Evolutionary conservation across 2,113 vertebrate species (phyloP).

Genomic region (Cynopterus brachyotis): DNA sequence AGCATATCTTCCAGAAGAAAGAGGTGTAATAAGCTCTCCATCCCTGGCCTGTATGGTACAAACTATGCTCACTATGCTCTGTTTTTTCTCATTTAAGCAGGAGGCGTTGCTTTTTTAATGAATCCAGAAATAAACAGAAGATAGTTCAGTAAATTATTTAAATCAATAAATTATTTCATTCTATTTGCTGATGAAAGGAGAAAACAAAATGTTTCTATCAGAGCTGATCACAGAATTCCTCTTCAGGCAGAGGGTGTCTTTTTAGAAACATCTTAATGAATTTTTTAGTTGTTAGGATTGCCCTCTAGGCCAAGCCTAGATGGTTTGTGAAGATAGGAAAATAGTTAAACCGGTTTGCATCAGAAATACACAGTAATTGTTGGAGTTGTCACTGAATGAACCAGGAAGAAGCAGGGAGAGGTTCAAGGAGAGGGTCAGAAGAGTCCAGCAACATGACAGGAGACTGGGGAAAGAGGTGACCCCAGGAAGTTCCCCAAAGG

Average conservation of each 20-base stretch:
- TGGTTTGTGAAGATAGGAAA: background rate
- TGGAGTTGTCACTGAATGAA: background rate
- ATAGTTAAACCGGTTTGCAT: background rate
- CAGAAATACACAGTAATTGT: background rate
- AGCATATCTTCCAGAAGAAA: background rate
- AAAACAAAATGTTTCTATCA: background rate
- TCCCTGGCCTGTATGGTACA: background rate
- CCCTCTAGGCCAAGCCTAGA: background rate
- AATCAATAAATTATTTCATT: background rate
- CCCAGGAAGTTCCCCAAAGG: background rate
- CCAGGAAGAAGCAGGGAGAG: background rate
- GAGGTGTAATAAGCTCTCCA: background rate
- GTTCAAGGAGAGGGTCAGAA: background rate
- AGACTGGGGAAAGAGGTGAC: background rate
- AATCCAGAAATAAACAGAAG: conserved; percentile 20
- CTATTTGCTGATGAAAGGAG: background rate
- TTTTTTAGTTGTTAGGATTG: background rate
- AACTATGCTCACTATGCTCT: background rate
- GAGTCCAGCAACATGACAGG: background rate
- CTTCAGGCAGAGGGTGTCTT: background rate
- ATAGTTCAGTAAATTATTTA: background rate
- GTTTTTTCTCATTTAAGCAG: background rate
- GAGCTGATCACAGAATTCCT: background rate
- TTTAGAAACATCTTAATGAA: background rate
- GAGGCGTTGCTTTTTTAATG: background rate